Percentiles rank a stretch among this genome's conserved stretches.
Evolutionary conservation across 2,113 vertebrate species (phyloP).

Genomic region (Sprattus sprattus): DNA sequence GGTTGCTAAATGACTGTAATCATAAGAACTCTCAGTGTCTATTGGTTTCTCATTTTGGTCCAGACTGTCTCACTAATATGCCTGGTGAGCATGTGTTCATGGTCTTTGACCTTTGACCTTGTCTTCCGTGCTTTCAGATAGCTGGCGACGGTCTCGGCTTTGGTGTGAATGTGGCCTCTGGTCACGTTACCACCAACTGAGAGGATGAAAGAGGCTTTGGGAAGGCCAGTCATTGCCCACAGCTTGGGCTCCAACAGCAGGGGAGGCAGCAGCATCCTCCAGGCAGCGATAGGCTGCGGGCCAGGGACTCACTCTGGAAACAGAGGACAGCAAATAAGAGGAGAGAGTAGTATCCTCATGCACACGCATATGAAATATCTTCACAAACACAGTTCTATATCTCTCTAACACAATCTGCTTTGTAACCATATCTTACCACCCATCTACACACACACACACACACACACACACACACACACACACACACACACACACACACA

Average conservation of each 20-base stretch:
- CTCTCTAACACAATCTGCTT: background rate
- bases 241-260: background rate
- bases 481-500: background rate
- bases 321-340: background rate
- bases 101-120: background rate
- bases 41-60: background rate
- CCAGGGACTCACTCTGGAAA: background rate
- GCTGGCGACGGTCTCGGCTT: background rate
- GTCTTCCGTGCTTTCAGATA: background rate
- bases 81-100: background rate
- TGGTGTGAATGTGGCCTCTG: background rate
- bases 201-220: background rate
- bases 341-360: background rate
- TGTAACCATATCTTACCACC: background rate
- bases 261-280: background rate
- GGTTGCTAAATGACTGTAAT: background rate
- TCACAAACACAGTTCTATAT: background rate
- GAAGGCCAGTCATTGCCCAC: background rate
- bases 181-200: background rate
- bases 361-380: background rate
- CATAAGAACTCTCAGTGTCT: background rate
- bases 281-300: background rate
- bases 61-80: background rate
- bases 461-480: background rate
- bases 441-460: background rate